These are phyloP conservation scores for Gortyna flavago DNA, from an alignment of 2,888 invertebrate genomes.

Conservation along the genomic window DNA sequence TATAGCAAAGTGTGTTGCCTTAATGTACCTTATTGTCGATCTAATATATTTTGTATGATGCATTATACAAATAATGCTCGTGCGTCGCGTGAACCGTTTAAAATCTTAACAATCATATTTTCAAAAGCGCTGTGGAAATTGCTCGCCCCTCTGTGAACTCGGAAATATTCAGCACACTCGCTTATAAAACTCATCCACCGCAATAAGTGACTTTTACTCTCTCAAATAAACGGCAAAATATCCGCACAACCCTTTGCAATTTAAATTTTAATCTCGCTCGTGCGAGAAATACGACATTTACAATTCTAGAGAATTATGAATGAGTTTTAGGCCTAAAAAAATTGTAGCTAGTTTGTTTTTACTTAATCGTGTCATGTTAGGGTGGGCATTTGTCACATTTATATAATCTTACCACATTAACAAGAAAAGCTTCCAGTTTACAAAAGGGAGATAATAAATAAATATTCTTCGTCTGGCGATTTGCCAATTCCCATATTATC, in stretches of 20 bases:
- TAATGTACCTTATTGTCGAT: not conserved
- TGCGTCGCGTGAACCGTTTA: not conserved
- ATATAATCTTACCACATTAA: not conserved
- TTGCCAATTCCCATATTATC: constrained; percentile 66
- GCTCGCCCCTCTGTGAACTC: constrained; percentile 18
- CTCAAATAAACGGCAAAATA: constrained; percentile 48
- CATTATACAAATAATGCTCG: not conserved
- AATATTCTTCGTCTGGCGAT: constrained; percentile 68
- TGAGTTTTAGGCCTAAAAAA: not conserved
- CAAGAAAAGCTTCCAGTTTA: constrained; percentile 5
- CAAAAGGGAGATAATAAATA: constrained; percentile 66
- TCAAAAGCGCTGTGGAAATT: constrained; percentile 39
- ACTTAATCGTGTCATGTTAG: not conserved
- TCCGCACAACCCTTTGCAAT: constrained; percentile 36
- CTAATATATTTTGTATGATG: not conserved
- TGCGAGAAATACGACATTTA: not conserved
- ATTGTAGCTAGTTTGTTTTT: not conserved
- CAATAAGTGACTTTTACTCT: constrained; percentile 55
- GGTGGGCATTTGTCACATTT: not conserved
- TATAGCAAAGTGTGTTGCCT: not conserved
- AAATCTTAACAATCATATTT: constrained; percentile 3
- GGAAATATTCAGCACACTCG: constrained; percentile 41
- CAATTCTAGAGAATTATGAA: not conserved
- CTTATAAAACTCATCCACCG: constrained; percentile 55
- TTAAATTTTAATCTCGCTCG: constrained; percentile 34